Evolutionary conservation across 2,888 invertebrate genomes (phyloP).

Genomic region (Enchytraeus crypticus): DNA sequence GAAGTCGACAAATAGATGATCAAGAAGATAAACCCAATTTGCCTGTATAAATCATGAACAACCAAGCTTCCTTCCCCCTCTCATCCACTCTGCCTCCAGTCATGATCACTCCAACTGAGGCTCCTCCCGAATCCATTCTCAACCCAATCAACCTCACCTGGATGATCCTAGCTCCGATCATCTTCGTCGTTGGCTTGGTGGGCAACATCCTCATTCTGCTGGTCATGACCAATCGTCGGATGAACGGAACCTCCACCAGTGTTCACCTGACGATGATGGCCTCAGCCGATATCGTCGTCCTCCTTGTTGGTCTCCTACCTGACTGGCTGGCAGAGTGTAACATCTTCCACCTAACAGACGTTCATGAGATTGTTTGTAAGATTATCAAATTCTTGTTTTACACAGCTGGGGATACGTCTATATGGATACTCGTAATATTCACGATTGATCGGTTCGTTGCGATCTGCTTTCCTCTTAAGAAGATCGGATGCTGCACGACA

Average conservation of each 20-base stretch:
- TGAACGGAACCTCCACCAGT: conserved; percentile 25
- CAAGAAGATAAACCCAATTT: too few relatives aligned
- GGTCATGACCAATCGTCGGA: conserved; percentile 21
- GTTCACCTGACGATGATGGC: conserved; percentile 28
- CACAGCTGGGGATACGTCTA: conserved; percentile 34
- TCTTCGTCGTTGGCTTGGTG: conserved; percentile 24
- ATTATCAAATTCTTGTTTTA: conserved; percentile 25
- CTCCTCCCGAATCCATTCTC: too few relatives aligned
- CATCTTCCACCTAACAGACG: conserved; percentile 17
- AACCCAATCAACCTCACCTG: conserved; percentile 10
- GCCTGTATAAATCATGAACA: too few relatives aligned
- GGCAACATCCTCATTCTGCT: conserved; percentile 25
- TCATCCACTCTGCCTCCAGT: too few relatives aligned
- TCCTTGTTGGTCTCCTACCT: conserved; percentile 26
- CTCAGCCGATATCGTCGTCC: conserved; percentile 24
- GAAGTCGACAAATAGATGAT: too few relatives aligned
- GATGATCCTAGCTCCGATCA: conserved; percentile 23
- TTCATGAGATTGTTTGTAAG: conserved; percentile 24
- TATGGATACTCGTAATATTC: conserved; percentile 38
- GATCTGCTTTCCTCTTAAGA: conserved; percentile 34
- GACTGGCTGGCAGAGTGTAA: conserved; percentile 25
- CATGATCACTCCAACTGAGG: too few relatives aligned
- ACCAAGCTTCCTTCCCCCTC: too few relatives aligned
- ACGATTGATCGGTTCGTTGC: conserved; percentile 39
- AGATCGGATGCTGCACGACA: conserved; percentile 31